These are phyloP conservation scores for Anneissia japonica DNA, from an alignment of 35 echinoderm and acorn worm species.

Conservation along the genomic window DNA sequence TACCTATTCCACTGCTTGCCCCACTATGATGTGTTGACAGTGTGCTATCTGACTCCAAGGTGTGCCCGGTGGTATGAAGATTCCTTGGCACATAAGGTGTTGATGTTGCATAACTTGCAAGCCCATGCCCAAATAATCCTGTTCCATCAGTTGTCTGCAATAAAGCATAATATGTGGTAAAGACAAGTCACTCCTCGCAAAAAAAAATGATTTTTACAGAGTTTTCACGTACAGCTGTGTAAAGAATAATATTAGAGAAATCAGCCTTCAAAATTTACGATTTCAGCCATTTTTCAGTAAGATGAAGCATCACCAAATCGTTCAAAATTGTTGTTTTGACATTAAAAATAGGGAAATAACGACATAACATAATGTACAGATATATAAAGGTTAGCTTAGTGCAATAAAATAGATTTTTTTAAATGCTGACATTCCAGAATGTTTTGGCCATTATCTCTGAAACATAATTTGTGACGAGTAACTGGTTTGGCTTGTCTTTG, in stretches of 20 bases:
- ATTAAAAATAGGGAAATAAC: too few species aligned
- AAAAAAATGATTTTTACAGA: background rate
- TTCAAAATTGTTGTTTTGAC: too few species aligned
- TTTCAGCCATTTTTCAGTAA: constrained; percentile 52
- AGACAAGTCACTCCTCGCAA: background rate
- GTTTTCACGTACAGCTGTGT: background rate
- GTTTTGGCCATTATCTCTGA: too few species aligned
- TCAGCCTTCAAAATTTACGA: background rate
- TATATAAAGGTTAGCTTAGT: too few species aligned
- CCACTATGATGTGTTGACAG: background rate
- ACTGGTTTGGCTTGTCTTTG: too few species aligned
- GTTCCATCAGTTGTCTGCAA: background rate
- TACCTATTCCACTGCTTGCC: constrained; percentile 88
- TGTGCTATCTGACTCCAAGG: background rate
- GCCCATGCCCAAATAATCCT: constrained; percentile 61
- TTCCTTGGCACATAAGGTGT: constrained; percentile 60
- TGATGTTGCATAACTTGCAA: constrained; percentile 66
- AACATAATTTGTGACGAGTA: too few species aligned
- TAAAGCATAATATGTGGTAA: background rate
- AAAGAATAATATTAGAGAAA: background rate
- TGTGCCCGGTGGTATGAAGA: constrained; percentile 8
- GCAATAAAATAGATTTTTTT: too few species aligned
- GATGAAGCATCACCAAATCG: too few species aligned
- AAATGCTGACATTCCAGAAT: too few species aligned
- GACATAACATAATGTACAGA: too few species aligned